Evolutionary conservation across 2,888 invertebrate species (phyloP), one percentile per base, ranked within the genome.

Genomic region (Hypomecis punctinalis): DNA sequence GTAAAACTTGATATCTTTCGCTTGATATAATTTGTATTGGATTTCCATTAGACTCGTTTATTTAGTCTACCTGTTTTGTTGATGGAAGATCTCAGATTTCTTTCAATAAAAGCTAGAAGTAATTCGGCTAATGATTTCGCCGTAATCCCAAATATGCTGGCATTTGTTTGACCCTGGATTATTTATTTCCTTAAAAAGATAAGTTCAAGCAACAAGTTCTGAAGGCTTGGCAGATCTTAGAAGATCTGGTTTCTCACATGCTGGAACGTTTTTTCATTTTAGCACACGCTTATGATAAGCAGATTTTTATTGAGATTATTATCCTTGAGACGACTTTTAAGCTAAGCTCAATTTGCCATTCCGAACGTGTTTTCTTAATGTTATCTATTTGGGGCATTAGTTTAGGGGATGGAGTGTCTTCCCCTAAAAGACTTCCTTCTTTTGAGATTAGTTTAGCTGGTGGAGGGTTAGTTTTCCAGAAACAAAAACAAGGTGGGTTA

Each of bases 21-120:
- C 40, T 39, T 13, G 11, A 36, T 11, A 35, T 42, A 13, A 46
- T 10, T 46, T 36, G 55, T 46, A 56, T 47, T 40, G 56, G 23
- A 39, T 56, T 47, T 7, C 39, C 23, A n/a, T 47, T 23, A 46
- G 42, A 36, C 36, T 54, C 6, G 13, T 55, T 55, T 43, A 36
- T 54, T 54, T 54, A n/a, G 10, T 10, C 6, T 48, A 35, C 36
- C 5, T 23, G 43, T 35, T 54, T 36, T 0, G 6, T 8, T n/a
- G 7, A 52, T 55, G 9, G 54, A 37, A 46, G 37, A 46, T 36
- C 13, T 55, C 37, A 6, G 45, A 55, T 9, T 13, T 46, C 13
- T 47, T 61, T 33, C 52, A 33, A 52, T 40, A 40, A 55, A 33
- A 45, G 13, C 23, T n/a, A 48, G 40, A 13, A 9, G 40, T 1